Evolutionary conservation across 2,113 vertebrate genomes (phyloP).

Genomic region (Alectura lathami): DNA sequence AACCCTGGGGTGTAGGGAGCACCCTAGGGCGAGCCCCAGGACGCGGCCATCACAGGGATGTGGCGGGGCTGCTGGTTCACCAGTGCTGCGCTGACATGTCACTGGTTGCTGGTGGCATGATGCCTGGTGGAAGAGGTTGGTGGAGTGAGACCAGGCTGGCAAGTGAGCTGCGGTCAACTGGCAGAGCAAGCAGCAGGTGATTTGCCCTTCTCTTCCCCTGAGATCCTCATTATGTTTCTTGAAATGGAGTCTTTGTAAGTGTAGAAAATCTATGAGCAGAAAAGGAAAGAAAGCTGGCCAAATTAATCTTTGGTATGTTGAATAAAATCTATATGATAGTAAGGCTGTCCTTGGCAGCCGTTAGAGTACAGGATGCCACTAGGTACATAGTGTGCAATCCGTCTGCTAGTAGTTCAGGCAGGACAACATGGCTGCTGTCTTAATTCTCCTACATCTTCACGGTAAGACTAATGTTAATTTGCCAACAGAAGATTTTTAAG

Average conservation of each 20-base stretch:
- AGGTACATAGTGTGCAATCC: neutral
- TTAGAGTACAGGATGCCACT: neutral
- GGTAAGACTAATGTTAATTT: neutral
- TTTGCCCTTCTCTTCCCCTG: neutral
- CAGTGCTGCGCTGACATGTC: neutral
- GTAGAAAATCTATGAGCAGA: constrained; percentile 42
- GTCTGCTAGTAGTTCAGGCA: neutral
- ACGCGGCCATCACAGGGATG: neutral
- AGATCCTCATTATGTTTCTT: constrained; percentile 1
- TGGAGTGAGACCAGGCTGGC: neutral
- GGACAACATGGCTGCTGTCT: neutral
- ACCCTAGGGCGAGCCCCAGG: fast-evolving
- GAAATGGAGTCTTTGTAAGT: neutral
- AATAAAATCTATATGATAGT: neutral
- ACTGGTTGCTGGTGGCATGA: neutral
- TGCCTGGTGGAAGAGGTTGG: neutral
- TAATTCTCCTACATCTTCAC: neutral
- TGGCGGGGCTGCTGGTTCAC: neutral
- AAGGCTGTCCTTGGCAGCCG: neutral
- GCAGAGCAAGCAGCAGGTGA: neutral
- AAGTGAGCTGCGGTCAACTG: neutral
- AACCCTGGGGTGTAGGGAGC: fast-evolving
- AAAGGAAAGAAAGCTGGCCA: constrained; percentile 28
- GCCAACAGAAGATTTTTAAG: neutral
- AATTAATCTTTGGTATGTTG: neutral